These are phyloP conservation scores for Eristalinus aeneus DNA, from an alignment of 2,888 invertebrate species.

Conservation along the genomic window DNA sequence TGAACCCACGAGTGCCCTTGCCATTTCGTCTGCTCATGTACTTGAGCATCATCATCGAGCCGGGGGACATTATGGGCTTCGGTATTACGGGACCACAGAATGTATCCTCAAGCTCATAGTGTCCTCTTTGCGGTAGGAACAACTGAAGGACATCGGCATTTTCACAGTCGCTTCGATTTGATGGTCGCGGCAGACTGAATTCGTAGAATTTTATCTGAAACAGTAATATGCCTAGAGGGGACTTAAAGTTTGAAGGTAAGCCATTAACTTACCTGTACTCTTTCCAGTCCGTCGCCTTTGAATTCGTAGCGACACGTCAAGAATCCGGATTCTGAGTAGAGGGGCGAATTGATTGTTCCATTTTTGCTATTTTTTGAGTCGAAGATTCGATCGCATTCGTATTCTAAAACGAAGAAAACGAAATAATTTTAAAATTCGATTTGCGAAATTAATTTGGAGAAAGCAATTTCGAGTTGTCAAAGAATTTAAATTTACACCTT, in stretches of 20 bases:
- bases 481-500: no score
- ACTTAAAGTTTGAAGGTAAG: not conserved
- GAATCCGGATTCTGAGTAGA: conserved; percentile 80
- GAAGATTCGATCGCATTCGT: conserved; percentile 89
- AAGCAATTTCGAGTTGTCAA: not conserved
- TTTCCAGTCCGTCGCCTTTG: conserved; percentile 91
- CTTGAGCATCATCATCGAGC: conserved; percentile 91
- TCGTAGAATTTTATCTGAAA: conserved; percentile 79
- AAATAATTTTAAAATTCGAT: not conserved
- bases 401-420: conserved; percentile 83
- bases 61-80: conserved; percentile 95
- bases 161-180: conserved; percentile 76
- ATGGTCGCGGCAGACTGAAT: conserved; percentile 78
- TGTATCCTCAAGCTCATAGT: conserved; percentile 92
- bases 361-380: conserved; percentile 90
- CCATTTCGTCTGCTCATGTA: conserved; percentile 91
- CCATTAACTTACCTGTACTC: conserved; percentile 87
- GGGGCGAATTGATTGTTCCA: conserved; percentile 92
- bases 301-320: conserved; percentile 91
- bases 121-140: conserved; percentile 90
- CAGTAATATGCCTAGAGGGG: not conserved
- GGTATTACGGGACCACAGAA: conserved; percentile 92
- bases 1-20: conserved; percentile 91
- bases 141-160: conserved; percentile 80
- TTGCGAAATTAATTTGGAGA: not conserved